phyloP scores from a whole-genome alignment of 2,113 vertebrate genomes.

The Callipepla squamata region DNA sequence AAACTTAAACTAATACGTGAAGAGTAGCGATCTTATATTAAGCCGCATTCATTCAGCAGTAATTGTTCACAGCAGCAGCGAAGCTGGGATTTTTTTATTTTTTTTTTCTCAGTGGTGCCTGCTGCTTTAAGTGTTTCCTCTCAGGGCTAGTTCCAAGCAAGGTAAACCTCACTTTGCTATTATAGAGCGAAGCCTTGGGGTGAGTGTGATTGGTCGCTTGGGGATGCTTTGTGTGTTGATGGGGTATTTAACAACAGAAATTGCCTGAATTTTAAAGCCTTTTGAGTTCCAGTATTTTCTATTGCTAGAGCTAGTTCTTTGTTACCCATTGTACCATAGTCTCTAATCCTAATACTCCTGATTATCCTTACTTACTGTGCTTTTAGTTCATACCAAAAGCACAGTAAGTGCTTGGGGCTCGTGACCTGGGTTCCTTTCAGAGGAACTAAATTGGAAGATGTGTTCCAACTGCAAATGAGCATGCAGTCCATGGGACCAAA shows the following conservation, averaged over 20 bases:
- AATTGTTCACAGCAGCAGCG: not conserved
- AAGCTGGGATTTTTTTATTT: not conserved
- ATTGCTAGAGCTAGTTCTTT: slow-evolving; percentile 25
- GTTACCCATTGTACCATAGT: not conserved
- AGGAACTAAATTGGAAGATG: slow-evolving; percentile 21
- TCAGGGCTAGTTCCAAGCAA: not conserved
- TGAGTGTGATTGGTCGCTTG: not conserved
- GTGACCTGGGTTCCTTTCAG: slow-evolving; percentile 7
- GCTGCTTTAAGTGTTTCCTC: not conserved
- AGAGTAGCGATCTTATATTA: not conserved
- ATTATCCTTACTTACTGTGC: slow-evolving; percentile 42
- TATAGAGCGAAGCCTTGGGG: not conserved
- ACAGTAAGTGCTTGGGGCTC: not conserved
- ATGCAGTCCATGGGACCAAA: not conserved
- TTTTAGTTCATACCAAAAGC: not conserved
- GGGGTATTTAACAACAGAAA: slow-evolving; percentile 22
- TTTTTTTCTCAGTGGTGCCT: not conserved
- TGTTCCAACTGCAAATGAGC: slow-evolving; percentile 45
- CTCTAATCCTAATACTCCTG: slow-evolving; percentile 45
- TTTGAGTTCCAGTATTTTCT: slow-evolving; percentile 26
- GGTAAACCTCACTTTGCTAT: not conserved
- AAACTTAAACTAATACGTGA: not conserved
- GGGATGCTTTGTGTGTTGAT: not conserved
- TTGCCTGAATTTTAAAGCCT: not conserved
- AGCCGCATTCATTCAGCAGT: not conserved